Evolutionary conservation across 1,140 invertebrate genomes (phyloP).

Genomic region (Phymorhynchus buccinoides): DNA sequence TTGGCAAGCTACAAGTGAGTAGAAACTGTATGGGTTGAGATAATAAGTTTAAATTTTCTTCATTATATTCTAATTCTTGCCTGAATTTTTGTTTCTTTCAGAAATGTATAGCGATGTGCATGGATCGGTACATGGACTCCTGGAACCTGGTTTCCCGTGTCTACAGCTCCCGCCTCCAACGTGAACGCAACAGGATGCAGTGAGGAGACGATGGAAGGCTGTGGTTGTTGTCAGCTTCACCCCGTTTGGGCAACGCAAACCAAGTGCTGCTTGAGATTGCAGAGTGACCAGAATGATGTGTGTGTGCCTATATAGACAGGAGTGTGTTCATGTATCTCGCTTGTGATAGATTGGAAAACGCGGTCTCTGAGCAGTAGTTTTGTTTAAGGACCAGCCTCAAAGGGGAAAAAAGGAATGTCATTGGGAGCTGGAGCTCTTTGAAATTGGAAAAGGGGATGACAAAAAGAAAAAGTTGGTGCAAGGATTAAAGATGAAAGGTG

Average conservation of each 20-base stretch:
- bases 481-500: too few species aligned
- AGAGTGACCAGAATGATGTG: not conserved
- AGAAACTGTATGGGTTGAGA: conserved; percentile 40
- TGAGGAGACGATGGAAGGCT: not conserved
- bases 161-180: conserved; percentile 86
- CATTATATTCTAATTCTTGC: not conserved
- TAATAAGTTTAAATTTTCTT: not conserved
- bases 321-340: not conserved
- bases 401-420: not conserved
- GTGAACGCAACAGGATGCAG: conserved; percentile 59
- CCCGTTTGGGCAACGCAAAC: not conserved
- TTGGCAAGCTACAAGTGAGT: too few species aligned
- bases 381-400: not conserved
- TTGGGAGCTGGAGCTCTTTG: too few species aligned
- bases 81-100: conserved; percentile 74
- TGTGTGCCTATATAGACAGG: not conserved
- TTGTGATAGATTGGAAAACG: not conserved
- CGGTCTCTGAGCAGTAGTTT: not conserved
- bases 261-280: not conserved
- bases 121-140: conserved; percentile 97
- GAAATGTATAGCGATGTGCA: conserved; percentile 98
- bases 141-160: conserved; percentile 91
- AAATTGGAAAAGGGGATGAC: not conserved
- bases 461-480: too few species aligned
- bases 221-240: not conserved